Evolutionary conservation across 2,888 invertebrate genomes (phyloP).

Genomic region (Iphiclides podalirius): DNA sequence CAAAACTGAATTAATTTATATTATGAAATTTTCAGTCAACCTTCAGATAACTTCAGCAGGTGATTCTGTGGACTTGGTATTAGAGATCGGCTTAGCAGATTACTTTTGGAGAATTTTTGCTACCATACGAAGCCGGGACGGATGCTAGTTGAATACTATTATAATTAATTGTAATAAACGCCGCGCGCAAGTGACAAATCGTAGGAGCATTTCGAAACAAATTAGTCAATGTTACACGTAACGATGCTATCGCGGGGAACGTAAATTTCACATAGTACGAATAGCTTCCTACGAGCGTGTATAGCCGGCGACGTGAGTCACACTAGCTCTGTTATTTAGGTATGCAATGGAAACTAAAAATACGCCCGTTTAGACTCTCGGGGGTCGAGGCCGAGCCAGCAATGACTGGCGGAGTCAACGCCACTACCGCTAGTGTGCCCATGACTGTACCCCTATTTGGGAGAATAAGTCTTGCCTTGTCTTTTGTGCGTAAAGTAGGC

Average conservation of each 20-base stretch:
- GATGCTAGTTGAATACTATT: too few species aligned
- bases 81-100: too few species aligned
- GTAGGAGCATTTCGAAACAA: conserved; percentile 9
- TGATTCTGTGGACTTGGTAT: too few species aligned
- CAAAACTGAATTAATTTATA: too few species aligned
- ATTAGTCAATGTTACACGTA: conserved; percentile 15
- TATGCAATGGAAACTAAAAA: conserved; percentile 42
- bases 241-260: conserved; percentile 19
- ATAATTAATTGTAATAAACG: too few species aligned
- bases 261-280: conserved; percentile 28
- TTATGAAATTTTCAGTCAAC: too few species aligned
- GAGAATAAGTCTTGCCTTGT: too few species aligned
- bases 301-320: conserved; percentile 32
- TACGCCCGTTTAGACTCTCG: conserved; percentile 33
- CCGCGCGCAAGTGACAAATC: neutral
- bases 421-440: conserved; percentile 35
- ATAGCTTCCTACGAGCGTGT: conserved; percentile 23
- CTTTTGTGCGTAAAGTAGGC: too few species aligned
- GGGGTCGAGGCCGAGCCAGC: conserved; percentile 42
- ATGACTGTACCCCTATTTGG: conserved; percentile 6
- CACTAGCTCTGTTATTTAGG: conserved; percentile 38
- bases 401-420: conserved; percentile 46
- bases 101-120: too few species aligned
- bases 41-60: too few species aligned
- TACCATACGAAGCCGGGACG: too few species aligned